These are phyloP conservation scores for Unio pictorum DNA, from an alignment of 2,888 invertebrate species.

Conservation along the genomic window DNA sequence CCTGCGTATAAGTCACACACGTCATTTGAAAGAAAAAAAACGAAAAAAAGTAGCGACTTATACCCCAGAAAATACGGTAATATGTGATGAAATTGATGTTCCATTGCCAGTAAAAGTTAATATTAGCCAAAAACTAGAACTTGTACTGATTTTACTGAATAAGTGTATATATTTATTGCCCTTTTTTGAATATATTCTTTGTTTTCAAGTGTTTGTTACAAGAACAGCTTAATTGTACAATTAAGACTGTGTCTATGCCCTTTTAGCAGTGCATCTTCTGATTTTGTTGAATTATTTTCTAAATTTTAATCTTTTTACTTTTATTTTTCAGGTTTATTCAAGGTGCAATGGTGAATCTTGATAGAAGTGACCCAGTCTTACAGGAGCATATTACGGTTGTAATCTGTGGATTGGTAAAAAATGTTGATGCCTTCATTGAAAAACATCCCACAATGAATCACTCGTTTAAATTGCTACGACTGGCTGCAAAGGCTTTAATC, in stretches of 20 bases:
- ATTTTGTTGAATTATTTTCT: neutral
- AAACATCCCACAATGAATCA: constrained; percentile 79
- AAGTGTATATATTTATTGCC: too few species aligned
- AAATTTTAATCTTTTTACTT: neutral
- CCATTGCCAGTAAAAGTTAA: too few species aligned
- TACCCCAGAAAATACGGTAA: too few species aligned
- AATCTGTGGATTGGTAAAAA: constrained; percentile 82
- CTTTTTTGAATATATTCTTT: too few species aligned
- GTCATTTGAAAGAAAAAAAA: too few species aligned
- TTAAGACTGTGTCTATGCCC: neutral
- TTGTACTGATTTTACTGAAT: too few species aligned
- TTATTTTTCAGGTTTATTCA: constrained; percentile 82
- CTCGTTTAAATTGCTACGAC: constrained; percentile 81
- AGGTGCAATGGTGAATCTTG: constrained; percentile 88
- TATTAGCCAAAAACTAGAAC: too few species aligned
- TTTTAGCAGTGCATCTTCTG: neutral
- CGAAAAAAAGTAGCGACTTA: too few species aligned
- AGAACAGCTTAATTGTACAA: neutral
- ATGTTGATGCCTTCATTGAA: constrained; percentile 81
- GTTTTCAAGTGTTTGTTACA: neutral
- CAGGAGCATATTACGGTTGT: constrained; percentile 88
- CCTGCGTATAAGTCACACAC: too few species aligned
- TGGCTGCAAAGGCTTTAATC: constrained; percentile 75
- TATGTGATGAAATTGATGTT: too few species aligned
- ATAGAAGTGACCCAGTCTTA: constrained; percentile 83